Conservation (phyloP, 2,797 vertebrate genomes). For the Arrhamphus sclerolepis region DNA sequence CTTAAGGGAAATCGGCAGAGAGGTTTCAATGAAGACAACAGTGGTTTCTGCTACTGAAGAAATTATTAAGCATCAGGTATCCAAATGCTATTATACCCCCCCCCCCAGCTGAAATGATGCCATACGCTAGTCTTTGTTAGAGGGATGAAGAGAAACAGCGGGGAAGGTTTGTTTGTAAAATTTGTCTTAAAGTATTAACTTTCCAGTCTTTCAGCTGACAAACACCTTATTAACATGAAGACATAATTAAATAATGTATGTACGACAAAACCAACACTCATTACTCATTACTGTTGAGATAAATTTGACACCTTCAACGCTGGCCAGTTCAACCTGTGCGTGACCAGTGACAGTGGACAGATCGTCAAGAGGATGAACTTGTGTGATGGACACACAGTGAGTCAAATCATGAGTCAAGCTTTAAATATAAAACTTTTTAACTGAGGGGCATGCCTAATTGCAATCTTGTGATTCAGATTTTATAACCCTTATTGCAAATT, state of each 20-base stretch:
- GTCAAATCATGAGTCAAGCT: conserved; percentile 40
- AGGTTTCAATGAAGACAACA: conserved; percentile 69
- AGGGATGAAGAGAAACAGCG: conserved; percentile 24
- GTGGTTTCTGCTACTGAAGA: conserved; percentile 77
- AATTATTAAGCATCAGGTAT: conserved; percentile 77
- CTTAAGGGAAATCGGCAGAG: conserved; percentile 66
- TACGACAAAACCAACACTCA: conserved; percentile 13
- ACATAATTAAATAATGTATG: conserved; percentile 25
- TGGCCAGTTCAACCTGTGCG: conserved; percentile 30
- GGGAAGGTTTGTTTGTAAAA: conserved; percentile 40
- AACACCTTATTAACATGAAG: conserved; percentile 47
- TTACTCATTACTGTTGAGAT: conserved; percentile 41
- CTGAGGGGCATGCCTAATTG: conserved; percentile 42
- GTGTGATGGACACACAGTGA: conserved; percentile 28
- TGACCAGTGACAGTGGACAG: conserved; percentile 10
- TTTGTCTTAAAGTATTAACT: conserved; percentile 37
- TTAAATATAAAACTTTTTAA: conserved; percentile 37
- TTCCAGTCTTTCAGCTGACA: conserved; percentile 31
- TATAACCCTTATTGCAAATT: conserved; percentile 67
- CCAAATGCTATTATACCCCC: conserved; percentile 51
- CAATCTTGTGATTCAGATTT: conserved; percentile 59
- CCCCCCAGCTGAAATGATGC: conserved; percentile 54
- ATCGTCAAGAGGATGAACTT: conserved; percentile 33
- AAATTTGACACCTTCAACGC: conserved; percentile 35
- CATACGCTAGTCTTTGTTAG: conserved; percentile 21